These are phyloP conservation scores for Brachymystax lenok DNA, from an alignment of 2,797 vertebrate species.

Conservation along the genomic window DNA sequence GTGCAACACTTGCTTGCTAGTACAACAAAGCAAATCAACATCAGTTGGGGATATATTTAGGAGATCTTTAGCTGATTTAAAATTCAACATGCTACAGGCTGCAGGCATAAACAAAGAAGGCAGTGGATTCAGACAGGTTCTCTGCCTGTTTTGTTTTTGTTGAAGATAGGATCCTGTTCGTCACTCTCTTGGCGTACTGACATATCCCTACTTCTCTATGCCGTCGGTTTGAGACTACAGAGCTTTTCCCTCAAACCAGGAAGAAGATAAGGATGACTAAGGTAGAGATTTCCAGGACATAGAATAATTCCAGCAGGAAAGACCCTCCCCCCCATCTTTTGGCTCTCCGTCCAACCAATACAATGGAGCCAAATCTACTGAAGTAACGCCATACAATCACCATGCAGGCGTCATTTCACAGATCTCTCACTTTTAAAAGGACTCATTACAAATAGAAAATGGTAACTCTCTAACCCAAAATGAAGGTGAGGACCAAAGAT, in stretches of 20 bases:
- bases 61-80: conserved; percentile 43
- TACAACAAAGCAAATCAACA: conserved; percentile 46
- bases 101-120: conserved; percentile 61
- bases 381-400: neutral
- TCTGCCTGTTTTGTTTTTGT: conserved; percentile 57
- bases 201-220: neutral
- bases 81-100: conserved; percentile 50
- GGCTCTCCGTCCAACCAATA: neutral
- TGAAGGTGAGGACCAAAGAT: too few species aligned
- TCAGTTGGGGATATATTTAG: conserved; percentile 50
- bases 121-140: conserved; percentile 35
- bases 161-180: conserved; percentile 25
- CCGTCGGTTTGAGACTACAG: conserved; percentile 3
- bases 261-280: too few species aligned
- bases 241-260: neutral
- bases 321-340: neutral
- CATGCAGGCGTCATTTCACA: neutral
- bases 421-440: neutral
- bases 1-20: conserved; percentile 14
- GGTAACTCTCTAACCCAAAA: neutral
- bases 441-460: neutral
- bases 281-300: neutral
- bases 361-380: neutral
- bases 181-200: neutral
- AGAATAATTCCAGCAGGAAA: neutral